phyloP scores from a whole-genome alignment of 2,113 vertebrate genomes.

The Psammodynastes pulverulentus region DNA sequence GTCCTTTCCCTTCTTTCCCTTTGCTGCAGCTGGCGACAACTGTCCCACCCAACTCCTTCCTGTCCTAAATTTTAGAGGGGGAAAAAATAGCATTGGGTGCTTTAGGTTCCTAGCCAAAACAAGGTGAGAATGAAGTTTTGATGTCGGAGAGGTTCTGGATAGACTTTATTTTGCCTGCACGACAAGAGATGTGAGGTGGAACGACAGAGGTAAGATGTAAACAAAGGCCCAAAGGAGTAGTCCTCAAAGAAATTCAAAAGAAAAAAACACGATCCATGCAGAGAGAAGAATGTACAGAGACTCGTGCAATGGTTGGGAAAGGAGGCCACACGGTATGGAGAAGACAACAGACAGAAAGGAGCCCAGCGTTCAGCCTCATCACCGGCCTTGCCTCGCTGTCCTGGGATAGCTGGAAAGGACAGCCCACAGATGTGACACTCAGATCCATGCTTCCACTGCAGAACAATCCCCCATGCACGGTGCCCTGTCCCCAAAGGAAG shows the following conservation, averaged over 20 bases:
- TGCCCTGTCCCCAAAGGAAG: slow-evolving; percentile 52
- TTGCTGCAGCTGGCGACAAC: slow-evolving; percentile 40
- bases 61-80: slow-evolving; percentile 19
- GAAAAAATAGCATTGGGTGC: slow-evolving; percentile 38
- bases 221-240: slow-evolving; percentile 55
- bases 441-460: slow-evolving; percentile 76
- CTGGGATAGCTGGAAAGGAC: slow-evolving; percentile 64
- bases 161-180: slow-evolving; percentile 51
- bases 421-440: slow-evolving; percentile 95
- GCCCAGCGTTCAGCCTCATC: slow-evolving; percentile 58
- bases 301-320: slow-evolving; percentile 66
- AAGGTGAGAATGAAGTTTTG: slow-evolving; percentile 54
- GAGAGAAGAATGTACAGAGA: slow-evolving; percentile 62
- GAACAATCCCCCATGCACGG: slow-evolving; percentile 64
- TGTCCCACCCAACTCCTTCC: slow-evolving; percentile 52
- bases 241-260: slow-evolving; percentile 65
- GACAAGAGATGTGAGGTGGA: slow-evolving; percentile 56
- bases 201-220: slow-evolving; percentile 48
- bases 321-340: slow-evolving; percentile 47
- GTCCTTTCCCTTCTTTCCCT: slow-evolving; percentile 41
- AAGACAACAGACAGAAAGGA: slow-evolving; percentile 58
- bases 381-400: slow-evolving; percentile 69
- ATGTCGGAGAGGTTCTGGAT: slow-evolving; percentile 62
- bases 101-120: slow-evolving; percentile 29
- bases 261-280: slow-evolving; percentile 69